A percentile compares a stretch with the other conserved stretches of the same genome.
These are phyloP conservation scores for Pocillopora verrucosa DNA, from an alignment of 64 coral and sea anemone species.

Conservation along the genomic window DNA sequence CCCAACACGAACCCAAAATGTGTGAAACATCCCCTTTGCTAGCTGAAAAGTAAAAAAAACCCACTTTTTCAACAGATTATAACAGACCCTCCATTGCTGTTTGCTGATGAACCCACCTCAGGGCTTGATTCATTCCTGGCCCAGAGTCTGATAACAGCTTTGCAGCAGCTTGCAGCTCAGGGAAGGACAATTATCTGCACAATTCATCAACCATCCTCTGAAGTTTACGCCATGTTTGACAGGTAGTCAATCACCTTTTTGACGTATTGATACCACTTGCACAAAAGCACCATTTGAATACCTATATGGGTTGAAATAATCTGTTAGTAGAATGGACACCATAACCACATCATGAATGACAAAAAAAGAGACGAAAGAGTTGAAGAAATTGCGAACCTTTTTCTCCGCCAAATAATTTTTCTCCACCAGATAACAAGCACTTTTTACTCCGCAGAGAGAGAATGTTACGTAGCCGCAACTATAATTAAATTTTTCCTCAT, in stretches of 20 bases:
- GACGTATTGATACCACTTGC: neutral
- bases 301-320: no score
- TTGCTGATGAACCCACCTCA: conserved; percentile 91
- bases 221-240: conserved; percentile 95
- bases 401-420: no score
- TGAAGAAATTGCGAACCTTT: no score
- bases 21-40: neutral
- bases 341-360: no score
- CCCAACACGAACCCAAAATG: neutral
- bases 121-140: conserved; percentile 91
- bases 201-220: conserved; percentile 89
- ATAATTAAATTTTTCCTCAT: no score
- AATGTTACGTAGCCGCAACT: no score
- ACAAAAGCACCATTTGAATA: no score
- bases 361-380: no score
- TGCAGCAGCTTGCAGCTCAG: conserved; percentile 58
- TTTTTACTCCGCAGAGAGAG: no score
- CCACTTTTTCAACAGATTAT: conserved; percentile 24
- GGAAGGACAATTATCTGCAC: conserved; percentile 84
- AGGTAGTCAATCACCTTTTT: conserved; percentile 19
- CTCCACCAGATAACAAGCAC: no score
- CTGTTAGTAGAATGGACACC: no score
- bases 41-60: neutral
- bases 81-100: conserved; percentile 77
- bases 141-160: conserved; percentile 67